Conservation (phyloP, 2,113 vertebrate species). For the Dinomys branickii region DNA sequence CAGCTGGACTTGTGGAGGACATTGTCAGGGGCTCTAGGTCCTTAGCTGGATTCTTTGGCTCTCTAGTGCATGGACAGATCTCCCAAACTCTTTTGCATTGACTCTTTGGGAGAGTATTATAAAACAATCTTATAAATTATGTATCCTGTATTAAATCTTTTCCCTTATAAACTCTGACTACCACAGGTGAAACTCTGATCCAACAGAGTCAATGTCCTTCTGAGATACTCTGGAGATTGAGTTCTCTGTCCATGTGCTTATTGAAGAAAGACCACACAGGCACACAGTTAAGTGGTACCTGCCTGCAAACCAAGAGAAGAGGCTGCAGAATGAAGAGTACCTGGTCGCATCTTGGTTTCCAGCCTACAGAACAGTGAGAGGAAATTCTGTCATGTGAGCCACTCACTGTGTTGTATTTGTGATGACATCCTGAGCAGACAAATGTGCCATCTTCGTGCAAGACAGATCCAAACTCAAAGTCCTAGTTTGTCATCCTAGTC, state of each 20-base stretch:
- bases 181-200: background rate
- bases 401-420: background rate
- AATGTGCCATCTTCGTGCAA: background rate
- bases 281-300: background rate
- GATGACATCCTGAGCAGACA: background rate
- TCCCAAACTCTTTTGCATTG: background rate
- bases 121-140: background rate
- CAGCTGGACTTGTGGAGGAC: background rate
- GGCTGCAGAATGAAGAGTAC: background rate
- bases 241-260: background rate
- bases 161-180: background rate
- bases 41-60: background rate
- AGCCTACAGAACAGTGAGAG: background rate
- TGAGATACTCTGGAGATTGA: background rate
- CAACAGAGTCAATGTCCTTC: background rate
- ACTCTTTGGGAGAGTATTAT: background rate
- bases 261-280: background rate
- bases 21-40: background rate
- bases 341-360: background rate
- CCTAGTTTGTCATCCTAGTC: background rate
- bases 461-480: background rate
- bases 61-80: background rate
- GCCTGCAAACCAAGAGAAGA: background rate
- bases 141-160: background rate
- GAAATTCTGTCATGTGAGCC: background rate